Percentiles rank a stretch among this genome's conserved stretches.
phyloP scores from a whole-genome alignment of 2,888 invertebrate species.

The Lasius platythorax region DNA sequence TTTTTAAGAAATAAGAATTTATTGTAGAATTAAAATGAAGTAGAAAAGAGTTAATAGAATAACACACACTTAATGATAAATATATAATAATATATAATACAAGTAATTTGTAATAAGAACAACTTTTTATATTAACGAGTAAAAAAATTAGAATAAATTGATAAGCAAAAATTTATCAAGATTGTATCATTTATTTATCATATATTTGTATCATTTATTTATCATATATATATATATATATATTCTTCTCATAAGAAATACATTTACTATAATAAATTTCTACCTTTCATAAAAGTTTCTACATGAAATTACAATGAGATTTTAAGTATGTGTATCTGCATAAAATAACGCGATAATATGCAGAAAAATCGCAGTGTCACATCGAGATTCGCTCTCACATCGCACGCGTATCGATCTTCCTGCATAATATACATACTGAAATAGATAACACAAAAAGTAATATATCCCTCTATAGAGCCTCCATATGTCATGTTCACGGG shows the following conservation, averaged over 20 bases:
- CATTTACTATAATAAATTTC: not conserved
- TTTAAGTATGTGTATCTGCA: not conserved
- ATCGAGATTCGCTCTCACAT: conserved; percentile 49
- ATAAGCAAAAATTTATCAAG: not conserved
- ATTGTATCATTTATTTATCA: too few species aligned
- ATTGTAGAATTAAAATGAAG: not conserved
- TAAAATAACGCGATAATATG: not conserved
- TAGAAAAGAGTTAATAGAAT: not conserved
- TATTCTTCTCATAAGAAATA: not conserved
- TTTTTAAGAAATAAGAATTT: too few species aligned
- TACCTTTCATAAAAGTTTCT: not conserved
- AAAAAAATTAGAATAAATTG: not conserved
- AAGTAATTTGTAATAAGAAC: not conserved
- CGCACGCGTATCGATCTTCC: conserved; percentile 64
- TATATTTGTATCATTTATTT: too few species aligned
- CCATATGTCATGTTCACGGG: not conserved
- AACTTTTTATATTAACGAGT: not conserved
- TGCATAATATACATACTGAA: conserved; percentile 38
- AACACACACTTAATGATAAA: not conserved
- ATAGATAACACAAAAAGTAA: conserved; percentile 49
- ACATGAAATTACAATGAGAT: not conserved
- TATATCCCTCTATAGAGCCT: not conserved
- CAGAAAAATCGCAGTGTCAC: conserved; percentile 54
- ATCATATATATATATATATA: too few species aligned
- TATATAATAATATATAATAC: not conserved